Percentiles rank a stretch among this genome's conserved stretches.
These are phyloP conservation scores for Enhydra lutris DNA, from an alignment of 2,113 vertebrate species.

Conservation along the genomic window DNA sequence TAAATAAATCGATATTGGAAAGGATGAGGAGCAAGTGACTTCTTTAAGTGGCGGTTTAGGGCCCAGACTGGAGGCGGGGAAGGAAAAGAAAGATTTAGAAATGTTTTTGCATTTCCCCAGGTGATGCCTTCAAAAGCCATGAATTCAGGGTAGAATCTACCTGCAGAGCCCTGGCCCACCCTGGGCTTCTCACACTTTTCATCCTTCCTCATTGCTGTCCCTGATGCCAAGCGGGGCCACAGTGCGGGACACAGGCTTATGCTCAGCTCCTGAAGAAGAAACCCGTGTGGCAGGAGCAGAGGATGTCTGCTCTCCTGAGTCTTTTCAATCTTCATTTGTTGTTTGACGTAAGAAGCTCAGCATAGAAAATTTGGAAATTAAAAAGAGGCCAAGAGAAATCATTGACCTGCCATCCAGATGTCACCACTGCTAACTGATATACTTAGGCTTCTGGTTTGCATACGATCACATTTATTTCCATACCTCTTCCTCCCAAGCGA, in stretches of 20 bases:
- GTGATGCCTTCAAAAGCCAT: background rate
- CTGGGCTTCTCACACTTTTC: background rate
- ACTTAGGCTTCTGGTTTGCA: background rate
- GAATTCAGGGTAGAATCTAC: background rate
- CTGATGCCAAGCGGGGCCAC: background rate
- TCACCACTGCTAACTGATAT: background rate
- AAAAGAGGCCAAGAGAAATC: background rate
- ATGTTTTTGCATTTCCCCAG: background rate
- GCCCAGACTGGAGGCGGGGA: background rate
- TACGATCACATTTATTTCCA: background rate
- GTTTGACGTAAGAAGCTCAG: background rate
- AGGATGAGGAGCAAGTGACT: conserved; percentile 7
- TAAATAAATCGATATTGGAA: conserved; percentile 83
- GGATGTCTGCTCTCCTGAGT: background rate
- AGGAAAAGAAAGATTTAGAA: background rate
- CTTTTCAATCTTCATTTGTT: background rate
- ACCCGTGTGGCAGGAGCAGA: background rate
- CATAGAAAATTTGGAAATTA: background rate
- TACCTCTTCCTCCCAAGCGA: background rate
- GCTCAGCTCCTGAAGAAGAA: background rate
- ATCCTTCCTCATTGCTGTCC: background rate
- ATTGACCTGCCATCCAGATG: background rate
- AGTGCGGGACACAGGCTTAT: background rate
- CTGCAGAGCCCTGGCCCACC: background rate
- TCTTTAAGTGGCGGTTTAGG: background rate